phyloP scores from a whole-genome alignment of 2,888 invertebrate species.

The Trisateles emortualis region DNA sequence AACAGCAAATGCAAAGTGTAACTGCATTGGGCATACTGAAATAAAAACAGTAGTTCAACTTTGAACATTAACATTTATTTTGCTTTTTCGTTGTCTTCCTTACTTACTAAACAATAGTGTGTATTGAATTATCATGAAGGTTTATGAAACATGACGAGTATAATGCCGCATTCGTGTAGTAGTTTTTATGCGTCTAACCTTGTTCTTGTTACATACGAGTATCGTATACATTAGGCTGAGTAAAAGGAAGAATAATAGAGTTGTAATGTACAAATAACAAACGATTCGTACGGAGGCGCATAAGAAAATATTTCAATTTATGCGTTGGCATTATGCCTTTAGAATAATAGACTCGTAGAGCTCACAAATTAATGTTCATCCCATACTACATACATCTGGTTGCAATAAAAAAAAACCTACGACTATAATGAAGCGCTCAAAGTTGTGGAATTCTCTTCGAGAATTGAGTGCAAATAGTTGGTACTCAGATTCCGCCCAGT shows the following conservation, averaged over 20 bases:
- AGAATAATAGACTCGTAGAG: not conserved
- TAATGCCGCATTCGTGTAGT: not conserved
- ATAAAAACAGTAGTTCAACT: slow-evolving; percentile 2
- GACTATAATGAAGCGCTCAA: not conserved
- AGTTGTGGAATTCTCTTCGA: slow-evolving; percentile 1
- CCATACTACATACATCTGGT: not conserved
- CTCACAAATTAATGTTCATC: not conserved
- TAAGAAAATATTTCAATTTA: no score
- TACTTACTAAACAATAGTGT: not conserved
- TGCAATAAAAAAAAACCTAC: not conserved
- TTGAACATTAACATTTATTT: not conserved
- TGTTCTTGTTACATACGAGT: not conserved
- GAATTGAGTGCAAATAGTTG: not conserved
- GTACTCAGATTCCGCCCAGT: not conserved
- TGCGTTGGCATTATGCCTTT: no score
- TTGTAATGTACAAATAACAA: no score
- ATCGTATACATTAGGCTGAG: no score
- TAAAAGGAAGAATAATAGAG: no score
- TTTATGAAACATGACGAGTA: not conserved
- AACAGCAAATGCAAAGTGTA: slow-evolving; percentile 51
- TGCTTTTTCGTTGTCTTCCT: not conserved
- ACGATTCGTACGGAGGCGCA: no score
- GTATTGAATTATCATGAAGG: not conserved
- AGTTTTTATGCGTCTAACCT: not conserved
- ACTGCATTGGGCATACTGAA: slow-evolving; percentile 15